Evolutionary conservation across 2,888 invertebrate species (phyloP), one percentile per base, ranked within the genome.

Genomic region (Drosophila mulleri): DNA sequence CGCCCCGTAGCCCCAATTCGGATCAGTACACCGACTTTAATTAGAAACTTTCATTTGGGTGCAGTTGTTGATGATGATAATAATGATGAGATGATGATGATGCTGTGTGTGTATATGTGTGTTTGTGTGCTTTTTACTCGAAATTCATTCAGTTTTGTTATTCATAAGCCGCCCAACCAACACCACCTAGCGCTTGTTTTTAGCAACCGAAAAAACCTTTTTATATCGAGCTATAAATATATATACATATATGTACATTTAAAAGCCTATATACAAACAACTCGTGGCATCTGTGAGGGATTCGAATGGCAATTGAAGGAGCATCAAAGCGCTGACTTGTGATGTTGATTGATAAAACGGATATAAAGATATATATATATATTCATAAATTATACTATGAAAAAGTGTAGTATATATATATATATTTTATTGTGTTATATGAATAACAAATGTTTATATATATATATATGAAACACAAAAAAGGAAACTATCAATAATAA

Each of bases 21-120:
- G 91, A 91, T 77, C 78, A 82, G 48, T 91, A 87, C 75, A 84
- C 83, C 73, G 91, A 91, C 70, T 91, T 88, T 68, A 71, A 90
- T 69, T 79, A 69, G 65, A 35, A 23, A 50, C 14, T 23, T 29
- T 42, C 26, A 41, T 60, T 63, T 63, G 35, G 39, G 29, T 48
- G 29, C 48, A 48, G 59, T 47, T 53, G 50, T 47, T 53, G 59
- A 47, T 50, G 39, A 6, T 53, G 47, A 39, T 32, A 3, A 29
- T 48, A n/a, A 12, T 26, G 16, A 45, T 45, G 8, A 14, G 12
- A 11, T 11, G 20, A 32, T 32, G 2, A 44, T 26, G 26, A 16
- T 26, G 47, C 9, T 47, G 26, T 48, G 29, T 48, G 47, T n/a
- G 47, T 47, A 18, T 32, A 14, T 35, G 18, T 50, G 50, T 32